Evolutionary conservation across 1,140 invertebrate species (phyloP).

Genomic region (Antheraea pernyi): DNA sequence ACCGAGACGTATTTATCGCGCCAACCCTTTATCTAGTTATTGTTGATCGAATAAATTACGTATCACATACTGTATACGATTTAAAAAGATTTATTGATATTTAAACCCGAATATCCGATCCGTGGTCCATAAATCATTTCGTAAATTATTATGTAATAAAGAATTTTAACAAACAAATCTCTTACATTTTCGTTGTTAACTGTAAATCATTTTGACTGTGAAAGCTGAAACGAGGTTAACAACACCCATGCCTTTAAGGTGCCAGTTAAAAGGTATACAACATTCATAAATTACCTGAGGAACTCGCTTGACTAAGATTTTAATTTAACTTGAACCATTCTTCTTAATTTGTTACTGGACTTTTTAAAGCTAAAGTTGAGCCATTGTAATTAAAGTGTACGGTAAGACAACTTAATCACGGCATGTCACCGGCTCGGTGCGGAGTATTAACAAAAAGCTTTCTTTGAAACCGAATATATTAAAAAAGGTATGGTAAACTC

Average conservation of each 20-base stretch:
- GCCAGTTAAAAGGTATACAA: constrained; percentile 40
- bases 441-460: neutral
- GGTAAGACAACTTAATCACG: constrained; percentile 9
- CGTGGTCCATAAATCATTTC: no score
- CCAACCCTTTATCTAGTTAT: no score
- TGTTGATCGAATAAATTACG: no score
- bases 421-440: neutral
- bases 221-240: constrained; percentile 19
- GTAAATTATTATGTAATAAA: neutral
- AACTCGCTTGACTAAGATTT: constrained; percentile 45
- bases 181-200: constrained; percentile 7
- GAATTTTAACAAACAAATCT: neutral
- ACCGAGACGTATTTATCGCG: no score
- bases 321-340: constrained; percentile 68
- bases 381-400: constrained; percentile 5
- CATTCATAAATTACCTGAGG: constrained; percentile 44
- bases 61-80: no score
- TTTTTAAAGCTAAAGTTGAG: constrained; percentile 42
- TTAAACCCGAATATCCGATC: no score
- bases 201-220: constrained; percentile 25
- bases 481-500: neutral
- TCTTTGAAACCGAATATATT: neutral
- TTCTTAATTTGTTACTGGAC: constrained; percentile 64
- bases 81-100: no score
- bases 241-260: constrained; percentile 12